These are phyloP conservation scores for Graptemys geographica DNA, from an alignment of 2,797 vertebrate species.

Conservation along the genomic window DNA sequence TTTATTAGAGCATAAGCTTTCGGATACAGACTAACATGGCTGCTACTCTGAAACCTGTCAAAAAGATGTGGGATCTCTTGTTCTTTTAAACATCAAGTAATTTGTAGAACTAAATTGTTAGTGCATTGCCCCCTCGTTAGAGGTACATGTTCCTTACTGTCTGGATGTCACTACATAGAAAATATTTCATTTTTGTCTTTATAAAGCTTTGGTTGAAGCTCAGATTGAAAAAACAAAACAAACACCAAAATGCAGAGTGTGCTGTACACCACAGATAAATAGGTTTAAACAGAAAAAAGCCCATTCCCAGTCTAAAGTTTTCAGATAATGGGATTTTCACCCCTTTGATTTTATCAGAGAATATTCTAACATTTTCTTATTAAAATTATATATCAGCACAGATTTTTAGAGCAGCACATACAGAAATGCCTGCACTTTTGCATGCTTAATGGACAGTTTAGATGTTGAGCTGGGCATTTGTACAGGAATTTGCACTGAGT, in stretches of 20 bases:
- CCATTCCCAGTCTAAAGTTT: conserved; percentile 33
- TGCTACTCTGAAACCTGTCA: too few species aligned
- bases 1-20: too few species aligned
- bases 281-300: conserved; percentile 41
- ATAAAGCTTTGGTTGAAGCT: conserved; percentile 53
- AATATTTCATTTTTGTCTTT: conserved; percentile 56
- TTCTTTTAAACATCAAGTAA: conserved; percentile 24
- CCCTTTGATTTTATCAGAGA: not conserved
- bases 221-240: conserved; percentile 52
- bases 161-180: conserved; percentile 57
- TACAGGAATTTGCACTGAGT: conserved; percentile 24
- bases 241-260: conserved; percentile 36
- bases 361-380: not conserved
- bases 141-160: conserved; percentile 22
- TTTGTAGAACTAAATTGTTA: conserved; percentile 41
- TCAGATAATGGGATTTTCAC: conserved; percentile 31
- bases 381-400: not conserved
- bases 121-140: conserved; percentile 23
- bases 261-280: conserved; percentile 30
- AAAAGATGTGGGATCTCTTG: not conserved
- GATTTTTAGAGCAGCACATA: not conserved
- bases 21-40: too few species aligned
- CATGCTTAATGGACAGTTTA: not conserved
- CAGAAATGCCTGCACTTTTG: not conserved
- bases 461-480: not conserved